These are phyloP conservation scores for Phaethornis superciliosus DNA, from an alignment of 2,113 vertebrate species.

Conservation along the genomic window DNA sequence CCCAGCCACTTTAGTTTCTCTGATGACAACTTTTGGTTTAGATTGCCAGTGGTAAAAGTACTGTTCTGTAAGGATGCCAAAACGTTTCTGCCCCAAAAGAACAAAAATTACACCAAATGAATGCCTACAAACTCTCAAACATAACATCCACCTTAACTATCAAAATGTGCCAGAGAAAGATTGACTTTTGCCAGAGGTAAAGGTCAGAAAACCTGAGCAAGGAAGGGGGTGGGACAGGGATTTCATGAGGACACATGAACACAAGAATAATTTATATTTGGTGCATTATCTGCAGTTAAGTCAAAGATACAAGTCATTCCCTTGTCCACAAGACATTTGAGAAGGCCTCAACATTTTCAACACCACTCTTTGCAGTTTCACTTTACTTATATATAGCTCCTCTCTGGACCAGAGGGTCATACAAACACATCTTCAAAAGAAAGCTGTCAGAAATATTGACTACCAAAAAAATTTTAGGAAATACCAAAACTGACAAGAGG, in stretches of 20 bases:
- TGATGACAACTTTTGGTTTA: conserved; percentile 37
- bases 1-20: conserved; percentile 8
- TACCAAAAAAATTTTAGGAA: not conserved
- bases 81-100: not conserved
- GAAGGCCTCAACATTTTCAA: not conserved
- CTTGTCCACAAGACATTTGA: not conserved
- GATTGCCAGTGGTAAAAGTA: not conserved
- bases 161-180: not conserved
- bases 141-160: not conserved
- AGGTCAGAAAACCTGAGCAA: not conserved
- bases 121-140: not conserved
- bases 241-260: not conserved
- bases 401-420: not conserved
- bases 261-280: not conserved
- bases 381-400: not conserved
- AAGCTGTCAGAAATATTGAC: not conserved
- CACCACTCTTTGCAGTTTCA: not conserved
- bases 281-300: not conserved
- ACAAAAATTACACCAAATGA: conserved; percentile 3
- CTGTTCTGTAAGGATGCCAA: not conserved
- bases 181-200: not conserved
- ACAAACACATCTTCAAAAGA: not conserved
- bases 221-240: not conserved
- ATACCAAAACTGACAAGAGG: not conserved
- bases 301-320: not conserved